A percentile compares a stretch with the other conserved stretches of the same genome.
Evolutionary conservation across 2,113 vertebrate genomes (phyloP).

Genomic region (Saccopteryx leptura): DNA sequence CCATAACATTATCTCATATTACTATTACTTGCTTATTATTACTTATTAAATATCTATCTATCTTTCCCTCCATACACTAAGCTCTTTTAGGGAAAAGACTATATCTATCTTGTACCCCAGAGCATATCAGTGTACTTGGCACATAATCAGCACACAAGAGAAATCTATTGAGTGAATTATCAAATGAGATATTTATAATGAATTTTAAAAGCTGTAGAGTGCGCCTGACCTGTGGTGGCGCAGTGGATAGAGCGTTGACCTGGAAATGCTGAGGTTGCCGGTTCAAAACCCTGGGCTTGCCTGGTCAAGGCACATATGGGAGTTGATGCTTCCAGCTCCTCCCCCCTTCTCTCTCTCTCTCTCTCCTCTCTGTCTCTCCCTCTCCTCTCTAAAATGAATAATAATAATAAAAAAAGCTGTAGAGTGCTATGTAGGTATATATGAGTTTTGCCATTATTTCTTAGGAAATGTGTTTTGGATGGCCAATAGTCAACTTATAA

Average conservation of each 20-base stretch:
- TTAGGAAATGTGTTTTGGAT: slow-evolving; percentile 34
- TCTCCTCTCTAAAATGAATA: no score
- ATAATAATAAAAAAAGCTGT: no score
- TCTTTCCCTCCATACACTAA: neutral
- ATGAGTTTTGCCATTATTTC: slow-evolving; percentile 26
- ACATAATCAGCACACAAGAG: neutral
- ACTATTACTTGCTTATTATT: neutral
- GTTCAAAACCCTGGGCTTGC: no score
- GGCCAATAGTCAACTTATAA: slow-evolving; percentile 6
- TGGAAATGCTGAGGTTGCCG: no score
- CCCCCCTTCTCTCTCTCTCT: no score
- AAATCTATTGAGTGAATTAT: slow-evolving; percentile 46
- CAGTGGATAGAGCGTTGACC: no score
- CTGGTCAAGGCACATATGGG: no score
- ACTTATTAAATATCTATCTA: slow-evolving; percentile 30
- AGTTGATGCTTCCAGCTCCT: no score
- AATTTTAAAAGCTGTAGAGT: slow-evolving; percentile 10
- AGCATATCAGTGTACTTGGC: slow-evolving; percentile 32
- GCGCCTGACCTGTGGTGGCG: no score
- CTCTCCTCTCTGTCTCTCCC: no score
- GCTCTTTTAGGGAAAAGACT: slow-evolving; percentile 1
- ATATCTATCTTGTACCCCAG: neutral
- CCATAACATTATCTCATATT: slow-evolving; percentile 31
- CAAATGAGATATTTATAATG: slow-evolving; percentile 19
- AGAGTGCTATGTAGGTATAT: neutral